These are phyloP conservation scores for Centropyge bicolor DNA, from an alignment of 2,797 vertebrate species.

Conservation along the genomic window DNA sequence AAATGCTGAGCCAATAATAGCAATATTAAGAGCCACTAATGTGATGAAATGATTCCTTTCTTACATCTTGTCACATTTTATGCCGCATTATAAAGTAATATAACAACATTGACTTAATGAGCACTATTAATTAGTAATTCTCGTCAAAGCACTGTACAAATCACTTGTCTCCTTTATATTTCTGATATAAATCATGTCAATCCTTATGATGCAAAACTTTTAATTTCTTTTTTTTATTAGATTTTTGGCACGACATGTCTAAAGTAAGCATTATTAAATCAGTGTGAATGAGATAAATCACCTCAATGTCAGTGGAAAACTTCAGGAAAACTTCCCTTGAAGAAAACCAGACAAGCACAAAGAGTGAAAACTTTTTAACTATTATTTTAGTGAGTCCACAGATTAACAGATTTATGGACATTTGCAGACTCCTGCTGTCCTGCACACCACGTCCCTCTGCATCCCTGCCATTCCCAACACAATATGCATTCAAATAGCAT, in stretches of 20 bases:
- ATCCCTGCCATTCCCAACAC: neutral
- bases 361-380: neutral
- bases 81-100: neutral
- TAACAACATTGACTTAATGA: conserved; percentile 27
- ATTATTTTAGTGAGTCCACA: neutral
- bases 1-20: conserved; percentile 58
- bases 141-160: neutral
- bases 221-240: too few relatives aligned
- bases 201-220: neutral
- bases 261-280: neutral
- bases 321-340: neutral
- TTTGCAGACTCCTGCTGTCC: conserved; percentile 5
- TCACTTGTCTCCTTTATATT: conserved; percentile 15
- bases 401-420: conserved; percentile 1
- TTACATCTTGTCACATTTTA: conserved; percentile 27
- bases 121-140: conserved; percentile 38
- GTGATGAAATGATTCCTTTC: conserved; percentile 7
- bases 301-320: too few relatives aligned
- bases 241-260: neutral
- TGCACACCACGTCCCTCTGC: neutral
- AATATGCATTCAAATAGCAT: conserved; percentile 33
- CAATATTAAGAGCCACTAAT: conserved; percentile 27
- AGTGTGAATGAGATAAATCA: neutral
- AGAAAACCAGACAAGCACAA: neutral
- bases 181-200: conserved; percentile 30